phyloP scores from a whole-genome alignment of 2,797 vertebrate genomes.

The Aeoliscus strigatus region DNA sequence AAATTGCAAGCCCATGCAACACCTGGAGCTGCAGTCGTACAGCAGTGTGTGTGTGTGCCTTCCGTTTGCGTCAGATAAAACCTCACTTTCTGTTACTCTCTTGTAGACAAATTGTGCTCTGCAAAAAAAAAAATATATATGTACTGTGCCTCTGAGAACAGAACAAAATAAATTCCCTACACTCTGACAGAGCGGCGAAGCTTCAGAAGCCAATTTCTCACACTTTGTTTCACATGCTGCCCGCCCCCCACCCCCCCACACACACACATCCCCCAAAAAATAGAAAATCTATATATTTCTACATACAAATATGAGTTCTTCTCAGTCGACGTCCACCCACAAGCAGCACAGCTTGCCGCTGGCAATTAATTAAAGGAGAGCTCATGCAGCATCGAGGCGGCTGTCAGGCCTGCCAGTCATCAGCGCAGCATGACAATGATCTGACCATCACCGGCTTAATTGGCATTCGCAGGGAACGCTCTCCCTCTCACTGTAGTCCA shows the following conservation, averaged over 20 bases:
- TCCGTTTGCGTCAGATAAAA: slow-evolving; percentile 19
- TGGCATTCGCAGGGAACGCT: slow-evolving; percentile 36
- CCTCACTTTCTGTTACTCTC: slow-evolving; percentile 5
- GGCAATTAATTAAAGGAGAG: slow-evolving; percentile 43
- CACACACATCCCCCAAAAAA: neutral
- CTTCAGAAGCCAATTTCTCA: slow-evolving; percentile 18
- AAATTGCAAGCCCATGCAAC: slow-evolving; percentile 28
- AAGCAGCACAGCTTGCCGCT: slow-evolving; percentile 11
- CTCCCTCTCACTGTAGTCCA: slow-evolving; percentile 26
- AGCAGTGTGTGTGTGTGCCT: slow-evolving; percentile 6
- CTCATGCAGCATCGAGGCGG: slow-evolving; percentile 16
- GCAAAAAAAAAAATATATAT: slow-evolving; percentile 20
- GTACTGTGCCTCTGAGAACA: slow-evolving; percentile 6
- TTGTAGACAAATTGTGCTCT: slow-evolving; percentile 16
- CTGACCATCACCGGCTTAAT: slow-evolving; percentile 45
- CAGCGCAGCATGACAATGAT: slow-evolving; percentile 39
- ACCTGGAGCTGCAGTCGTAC: neutral
- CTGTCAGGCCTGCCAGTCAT: slow-evolving; percentile 54
- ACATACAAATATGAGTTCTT: slow-evolving; percentile 9
- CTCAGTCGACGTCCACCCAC: slow-evolving; percentile 24
- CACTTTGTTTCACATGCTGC: slow-evolving; percentile 26
- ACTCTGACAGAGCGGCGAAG: slow-evolving; percentile 5
- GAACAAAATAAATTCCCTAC: neutral
- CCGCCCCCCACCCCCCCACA: no score
- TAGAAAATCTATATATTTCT: slow-evolving; percentile 3